These are phyloP conservation scores for Microcebus murinus DNA, from an alignment of 2,113 vertebrate genomes.

Conservation along the genomic window DNA sequence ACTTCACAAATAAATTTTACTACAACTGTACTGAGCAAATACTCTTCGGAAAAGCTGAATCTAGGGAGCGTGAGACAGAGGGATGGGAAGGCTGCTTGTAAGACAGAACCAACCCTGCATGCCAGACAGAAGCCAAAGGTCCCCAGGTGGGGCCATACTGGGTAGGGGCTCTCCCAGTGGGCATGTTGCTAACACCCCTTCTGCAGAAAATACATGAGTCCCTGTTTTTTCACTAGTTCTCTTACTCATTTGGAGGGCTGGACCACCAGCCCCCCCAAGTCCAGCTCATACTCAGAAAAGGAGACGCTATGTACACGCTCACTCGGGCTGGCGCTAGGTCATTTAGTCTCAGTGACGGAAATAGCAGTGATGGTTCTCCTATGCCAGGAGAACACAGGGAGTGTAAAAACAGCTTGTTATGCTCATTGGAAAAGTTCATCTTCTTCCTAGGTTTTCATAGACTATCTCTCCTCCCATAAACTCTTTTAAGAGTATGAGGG, in stretches of 20 bases:
- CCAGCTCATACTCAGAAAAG: not conserved
- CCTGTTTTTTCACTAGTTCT: fast-evolving
- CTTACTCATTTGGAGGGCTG: not conserved
- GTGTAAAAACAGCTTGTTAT: not conserved
- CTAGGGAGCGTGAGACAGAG: not conserved
- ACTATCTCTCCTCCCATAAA: not conserved
- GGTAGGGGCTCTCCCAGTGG: fast-evolving
- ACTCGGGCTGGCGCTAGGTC: fast-evolving
- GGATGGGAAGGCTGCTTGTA: not conserved
- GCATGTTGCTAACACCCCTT: fast-evolving
- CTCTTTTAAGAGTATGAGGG: not conserved
- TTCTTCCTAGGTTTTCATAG: not conserved
- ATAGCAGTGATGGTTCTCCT: fast-evolving
- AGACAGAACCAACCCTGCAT: fast-evolving
- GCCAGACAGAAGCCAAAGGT: not conserved
- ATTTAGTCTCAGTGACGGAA: too few species aligned
- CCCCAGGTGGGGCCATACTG: fast-evolving
- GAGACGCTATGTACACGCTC: fast-evolving
- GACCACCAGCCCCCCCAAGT: not conserved
- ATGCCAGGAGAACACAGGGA: fast-evolving
- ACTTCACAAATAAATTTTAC: not conserved
- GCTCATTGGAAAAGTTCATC: not conserved
- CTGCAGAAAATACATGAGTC: fast-evolving
- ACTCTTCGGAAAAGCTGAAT: not conserved
- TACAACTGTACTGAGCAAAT: not conserved